Conservation (phyloP, 2,888 invertebrate genomes). For the Tetragonula carbonaria region DNA sequence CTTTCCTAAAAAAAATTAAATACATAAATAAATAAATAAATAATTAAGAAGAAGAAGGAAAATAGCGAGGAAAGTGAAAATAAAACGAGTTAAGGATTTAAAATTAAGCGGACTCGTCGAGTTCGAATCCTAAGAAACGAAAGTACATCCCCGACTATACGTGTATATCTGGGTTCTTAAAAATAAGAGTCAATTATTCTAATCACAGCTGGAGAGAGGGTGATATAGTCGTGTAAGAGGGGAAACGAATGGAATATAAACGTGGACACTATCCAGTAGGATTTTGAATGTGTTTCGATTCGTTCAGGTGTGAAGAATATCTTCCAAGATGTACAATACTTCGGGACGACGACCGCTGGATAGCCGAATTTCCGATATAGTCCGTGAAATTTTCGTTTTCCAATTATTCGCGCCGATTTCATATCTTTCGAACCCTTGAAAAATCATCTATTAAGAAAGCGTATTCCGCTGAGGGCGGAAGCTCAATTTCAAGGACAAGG, state of each 20-base stretch:
- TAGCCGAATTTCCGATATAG: slow-evolving; percentile 20
- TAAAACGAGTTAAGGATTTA: neutral
- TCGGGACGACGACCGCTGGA: slow-evolving; percentile 56
- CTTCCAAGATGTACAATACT: slow-evolving; percentile 73
- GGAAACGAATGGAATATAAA: slow-evolving; percentile 49
- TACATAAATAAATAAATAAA: neutral
- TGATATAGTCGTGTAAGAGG: slow-evolving; percentile 40
- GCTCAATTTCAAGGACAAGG: neutral
- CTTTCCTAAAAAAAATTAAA: neutral
- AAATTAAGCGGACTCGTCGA: slow-evolving; percentile 11
- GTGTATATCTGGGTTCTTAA: slow-evolving; percentile 65
- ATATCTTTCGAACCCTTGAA: neutral
- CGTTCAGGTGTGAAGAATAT: slow-evolving; percentile 70
- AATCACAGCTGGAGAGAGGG: slow-evolving; percentile 48
- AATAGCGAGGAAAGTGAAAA: too few species aligned
- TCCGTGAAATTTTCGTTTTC: neutral
- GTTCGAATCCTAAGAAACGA: slow-evolving; percentile 50
- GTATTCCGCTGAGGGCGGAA: neutral
- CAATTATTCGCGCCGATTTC: neutral
- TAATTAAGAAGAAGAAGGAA: slow-evolving; percentile 12
- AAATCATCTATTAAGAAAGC: neutral
- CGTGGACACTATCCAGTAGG: slow-evolving; percentile 46
- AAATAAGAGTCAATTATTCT: slow-evolving; percentile 70
- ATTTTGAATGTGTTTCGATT: slow-evolving; percentile 68
- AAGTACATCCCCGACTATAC: slow-evolving; percentile 64